Evolutionary conservation across 2,888 invertebrate genomes (phyloP).

Genomic region (Shargacucullia verbasci): DNA sequence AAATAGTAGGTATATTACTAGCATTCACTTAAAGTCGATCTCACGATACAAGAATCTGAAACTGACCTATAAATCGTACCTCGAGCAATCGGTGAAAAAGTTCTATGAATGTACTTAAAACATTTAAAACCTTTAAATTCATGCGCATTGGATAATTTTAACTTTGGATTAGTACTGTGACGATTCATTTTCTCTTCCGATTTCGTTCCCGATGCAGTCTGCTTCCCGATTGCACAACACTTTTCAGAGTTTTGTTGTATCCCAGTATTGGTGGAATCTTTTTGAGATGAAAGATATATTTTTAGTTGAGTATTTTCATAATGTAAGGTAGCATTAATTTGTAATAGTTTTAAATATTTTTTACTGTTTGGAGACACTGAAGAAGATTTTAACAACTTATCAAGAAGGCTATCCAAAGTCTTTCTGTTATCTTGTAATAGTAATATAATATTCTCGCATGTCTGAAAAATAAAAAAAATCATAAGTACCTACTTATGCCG

Average conservation of each 20-base stretch:
- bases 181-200: conserved; percentile 29
- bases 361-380: conserved; percentile 56
- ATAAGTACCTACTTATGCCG: no score
- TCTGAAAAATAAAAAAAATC: conserved; percentile 51
- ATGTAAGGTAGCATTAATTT: conserved; percentile 64
- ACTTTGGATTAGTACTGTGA: conserved; percentile 31
- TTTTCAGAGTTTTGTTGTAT: conserved; percentile 16
- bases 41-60: conserved; percentile 59
- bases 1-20: conserved; percentile 42
- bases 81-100: conserved; percentile 38
- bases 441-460: conserved; percentile 59
- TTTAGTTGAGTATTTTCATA: conserved; percentile 68
- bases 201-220: conserved; percentile 20
- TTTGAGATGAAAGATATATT: conserved; percentile 49
- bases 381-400: conserved; percentile 56
- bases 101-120: conserved; percentile 42
- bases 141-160: conserved; percentile 29
- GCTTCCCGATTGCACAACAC: conserved; percentile 10
- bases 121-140: conserved; percentile 23
- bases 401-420: conserved; percentile 57
- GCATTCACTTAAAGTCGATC: conserved; percentile 42
- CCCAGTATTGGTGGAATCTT: conserved; percentile 20
- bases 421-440: conserved; percentile 63
- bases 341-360: conserved; percentile 63
- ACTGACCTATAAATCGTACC: conserved; percentile 46